Base-by-base conservation (phyloP, 2,888 invertebrate genomes). In the Calameuta idolon region DNA sequence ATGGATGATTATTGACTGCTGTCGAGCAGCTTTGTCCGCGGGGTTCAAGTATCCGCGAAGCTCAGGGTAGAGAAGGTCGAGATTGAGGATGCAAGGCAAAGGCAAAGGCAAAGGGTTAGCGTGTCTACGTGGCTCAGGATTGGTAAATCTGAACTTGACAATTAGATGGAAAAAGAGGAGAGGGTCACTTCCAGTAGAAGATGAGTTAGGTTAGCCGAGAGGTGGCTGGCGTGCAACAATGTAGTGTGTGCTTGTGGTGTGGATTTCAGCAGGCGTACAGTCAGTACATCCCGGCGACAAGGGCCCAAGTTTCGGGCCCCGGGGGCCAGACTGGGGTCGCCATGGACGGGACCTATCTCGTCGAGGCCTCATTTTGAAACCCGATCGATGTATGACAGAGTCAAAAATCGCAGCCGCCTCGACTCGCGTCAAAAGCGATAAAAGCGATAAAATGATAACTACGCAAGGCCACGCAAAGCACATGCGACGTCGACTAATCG, bases 281-380 rank as follows among this genome's bases (percentile, higher is more conserved):
- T 89, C 96, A 96, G 93, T 96, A 96, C 93, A 96, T 96, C 94
- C 96, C 96, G 87, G 96, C 96, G 84, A 95, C 96, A 85, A 94
- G 96, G 90, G 95, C 96, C 86, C 95, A 95, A 89, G 95, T 96
- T 92, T 95, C 94, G 87, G 82, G 82, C 83, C 84, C 88, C 82
- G 89, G 87, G 82, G 96, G 95, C 92, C 96, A 96, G 93, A 95
- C 95, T 79, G 95, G 96, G 88, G 95, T 95, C 85, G 96, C 95
- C 82, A 95, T 96, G 95, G 96, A 96, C 90, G 96, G 96, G 89
- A 96, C 96, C 86, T 96, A 96, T 92, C 93, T 96, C 90, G 96
- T 96, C 87, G 96, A 96, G 92, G 96, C 96, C 87, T 96, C 96
- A 82, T 96, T 96, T 93, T 96, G 94, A 93, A 74, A 69, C 30